Evolutionary conservation across 2,113 vertebrate species (phyloP).

Genomic region (Callopanchax toddi): DNA sequence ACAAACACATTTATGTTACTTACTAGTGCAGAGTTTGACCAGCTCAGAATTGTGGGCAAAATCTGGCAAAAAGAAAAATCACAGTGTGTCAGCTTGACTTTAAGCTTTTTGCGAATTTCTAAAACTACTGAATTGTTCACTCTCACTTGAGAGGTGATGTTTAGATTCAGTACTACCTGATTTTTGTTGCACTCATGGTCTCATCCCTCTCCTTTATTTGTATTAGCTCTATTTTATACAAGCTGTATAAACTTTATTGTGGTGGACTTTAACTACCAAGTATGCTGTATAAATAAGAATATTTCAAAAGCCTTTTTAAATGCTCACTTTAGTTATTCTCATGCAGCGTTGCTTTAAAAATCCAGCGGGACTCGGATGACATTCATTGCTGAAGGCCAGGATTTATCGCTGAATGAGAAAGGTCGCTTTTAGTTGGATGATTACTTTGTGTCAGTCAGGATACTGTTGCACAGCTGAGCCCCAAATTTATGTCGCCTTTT

Average conservation of each 20-base stretch:
- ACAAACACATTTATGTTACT: no score
- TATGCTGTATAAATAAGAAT: slow-evolving; percentile 8
- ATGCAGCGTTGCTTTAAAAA: background rate
- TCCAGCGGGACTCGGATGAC: slow-evolving; percentile 20
- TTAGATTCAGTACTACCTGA: background rate
- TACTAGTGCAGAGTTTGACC: no score
- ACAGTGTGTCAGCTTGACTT: background rate
- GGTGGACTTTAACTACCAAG: slow-evolving; percentile 13
- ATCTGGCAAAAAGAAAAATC: no score
- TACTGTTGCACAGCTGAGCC: slow-evolving; percentile 69
- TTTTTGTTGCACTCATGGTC: background rate
- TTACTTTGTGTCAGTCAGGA: slow-evolving; percentile 59
- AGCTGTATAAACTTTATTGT: background rate
- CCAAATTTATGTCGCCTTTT: slow-evolving; percentile 50
- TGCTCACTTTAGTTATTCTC: slow-evolving; percentile 11
- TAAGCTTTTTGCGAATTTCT: background rate
- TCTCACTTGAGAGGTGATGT: slow-evolving; percentile 2
- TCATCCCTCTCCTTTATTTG: background rate
- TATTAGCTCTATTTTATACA: no score
- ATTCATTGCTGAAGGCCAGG: slow-evolving; percentile 45
- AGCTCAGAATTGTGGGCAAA: no score
- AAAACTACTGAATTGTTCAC: background rate
- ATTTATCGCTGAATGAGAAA: slow-evolving; percentile 58
- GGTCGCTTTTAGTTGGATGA: slow-evolving; percentile 61
- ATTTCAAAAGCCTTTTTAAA: background rate